phyloP scores from a whole-genome alignment of 2,113 vertebrate genomes.

The Hypomesus transpacificus region DNA sequence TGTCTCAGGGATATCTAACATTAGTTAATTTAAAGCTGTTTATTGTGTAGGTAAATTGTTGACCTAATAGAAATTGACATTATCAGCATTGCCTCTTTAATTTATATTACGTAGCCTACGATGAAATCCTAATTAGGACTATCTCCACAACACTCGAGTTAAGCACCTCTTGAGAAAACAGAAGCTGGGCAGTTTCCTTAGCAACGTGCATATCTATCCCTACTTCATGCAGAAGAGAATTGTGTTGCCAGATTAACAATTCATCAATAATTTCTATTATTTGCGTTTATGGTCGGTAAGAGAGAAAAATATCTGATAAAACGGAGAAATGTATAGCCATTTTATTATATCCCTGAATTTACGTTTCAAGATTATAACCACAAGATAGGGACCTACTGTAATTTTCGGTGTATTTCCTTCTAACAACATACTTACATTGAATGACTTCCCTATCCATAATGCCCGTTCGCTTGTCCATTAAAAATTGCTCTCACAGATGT shows the following conservation, averaged over 20 bases:
- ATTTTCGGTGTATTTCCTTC: background rate
- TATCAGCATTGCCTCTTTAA: slow-evolving; percentile 18
- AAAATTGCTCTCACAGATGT: background rate
- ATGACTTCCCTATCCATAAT: background rate
- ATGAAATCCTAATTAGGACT: slow-evolving; percentile 18
- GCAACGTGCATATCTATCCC: slow-evolving; percentile 32
- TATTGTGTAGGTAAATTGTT: background rate
- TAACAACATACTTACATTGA: background rate
- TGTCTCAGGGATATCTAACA: background rate
- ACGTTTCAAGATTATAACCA: background rate
- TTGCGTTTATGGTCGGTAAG: background rate
- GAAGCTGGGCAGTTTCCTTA: slow-evolving; percentile 25
- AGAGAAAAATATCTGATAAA: no score
- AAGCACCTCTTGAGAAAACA: slow-evolving; percentile 22
- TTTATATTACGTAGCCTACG: slow-evolving; percentile 5
- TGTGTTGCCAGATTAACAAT: background rate
- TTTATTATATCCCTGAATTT: background rate
- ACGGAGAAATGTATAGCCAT: background rate
- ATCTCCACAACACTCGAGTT: slow-evolving; percentile 15
- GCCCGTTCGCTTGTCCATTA: background rate
- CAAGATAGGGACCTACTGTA: background rate
- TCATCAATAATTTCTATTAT: background rate
- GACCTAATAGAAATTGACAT: slow-evolving; percentile 3
- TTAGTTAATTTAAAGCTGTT: background rate
- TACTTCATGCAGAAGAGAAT: background rate